Evolutionary conservation across 2,888 invertebrate genomes (phyloP), one percentile per base, ranked within the genome.

Genomic region (Idaea biselata): DNA sequence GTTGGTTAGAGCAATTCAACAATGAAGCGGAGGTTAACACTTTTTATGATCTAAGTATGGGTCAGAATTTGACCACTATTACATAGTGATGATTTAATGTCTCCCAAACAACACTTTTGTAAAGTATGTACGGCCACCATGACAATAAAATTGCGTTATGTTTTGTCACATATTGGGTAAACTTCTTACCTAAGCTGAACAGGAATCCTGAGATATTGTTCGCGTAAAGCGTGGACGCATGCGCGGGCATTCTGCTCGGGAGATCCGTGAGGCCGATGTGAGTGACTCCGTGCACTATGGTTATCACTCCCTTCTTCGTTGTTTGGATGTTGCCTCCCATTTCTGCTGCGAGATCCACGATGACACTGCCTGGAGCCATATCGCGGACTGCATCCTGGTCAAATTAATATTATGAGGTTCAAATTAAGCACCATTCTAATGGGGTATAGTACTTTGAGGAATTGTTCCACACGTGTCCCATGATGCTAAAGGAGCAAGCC

Each of bases 151-250:
- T 25, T 25, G 25, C 5, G 1, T 25, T 25, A 3, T 25, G 5
- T 25, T 25, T 25, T 3, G 25, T 5, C 25, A 25, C 5, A 44
- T 44, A 11, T 7, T 44, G 44, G 44, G 11, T 11, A 1, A 44
- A 11, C 2, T 7, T 44, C 86, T 84, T 84, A 95, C 97, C 97
- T 70, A 97, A 94, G 60, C 97, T 96, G 1, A 97, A 88, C 8
- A 98, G 88, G 74, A 97, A 95, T 79, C 98, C 98, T 17, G 97
- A 96, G 72, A 98, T 97, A 81, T 98, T 98, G 84, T 98, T 98
- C n/a, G 96, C 97, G 81, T 97, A 98, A 18, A 98, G 91, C 0
- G 97, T 97, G 32, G 97, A 97, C 61, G 97, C 96, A 84, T 97
- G 97, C 0, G 97, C 96, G 0, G 97, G 97, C 81, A 98, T 94